These are phyloP conservation scores for Sylvilagus floridanus DNA, from an alignment of 2,797 vertebrate species.

Conservation along the genomic window DNA sequence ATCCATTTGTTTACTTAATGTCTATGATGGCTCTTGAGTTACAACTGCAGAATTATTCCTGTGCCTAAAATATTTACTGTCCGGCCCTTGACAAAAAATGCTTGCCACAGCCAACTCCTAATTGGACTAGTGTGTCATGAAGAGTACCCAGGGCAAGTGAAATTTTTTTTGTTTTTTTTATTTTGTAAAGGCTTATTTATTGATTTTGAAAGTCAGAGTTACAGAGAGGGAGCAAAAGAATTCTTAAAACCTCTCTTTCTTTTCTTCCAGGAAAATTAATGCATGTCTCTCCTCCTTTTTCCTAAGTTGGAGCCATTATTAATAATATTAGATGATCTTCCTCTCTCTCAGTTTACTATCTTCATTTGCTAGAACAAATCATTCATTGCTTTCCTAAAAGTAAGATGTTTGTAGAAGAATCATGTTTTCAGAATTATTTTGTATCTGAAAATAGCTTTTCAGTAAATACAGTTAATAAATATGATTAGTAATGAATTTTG, in stretches of 20 bases:
- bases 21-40: neutral
- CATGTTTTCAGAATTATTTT: conserved; percentile 18
- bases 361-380: neutral
- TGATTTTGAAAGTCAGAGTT: no score
- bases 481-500: neutral
- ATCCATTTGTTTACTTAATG: neutral
- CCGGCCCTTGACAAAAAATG: neutral
- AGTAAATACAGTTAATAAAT: neutral
- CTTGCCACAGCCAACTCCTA: neutral
- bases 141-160: no score
- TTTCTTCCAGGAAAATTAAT: neutral
- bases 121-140: neutral
- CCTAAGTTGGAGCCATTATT: neutral
- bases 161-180: no score
- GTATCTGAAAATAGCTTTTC: neutral
- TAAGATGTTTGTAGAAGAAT: neutral
- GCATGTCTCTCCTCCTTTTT: neutral
- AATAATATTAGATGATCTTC: neutral
- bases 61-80: neutral
- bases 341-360: neutral
- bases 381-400: neutral
- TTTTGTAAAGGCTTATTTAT: no score
- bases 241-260: neutral
- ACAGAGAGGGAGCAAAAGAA: no score
- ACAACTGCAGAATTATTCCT: neutral